Percentiles rank a stretch among this genome's conserved stretches.
Evolutionary conservation across 2,113 vertebrate genomes (phyloP).

Genomic region (Conger conger): DNA sequence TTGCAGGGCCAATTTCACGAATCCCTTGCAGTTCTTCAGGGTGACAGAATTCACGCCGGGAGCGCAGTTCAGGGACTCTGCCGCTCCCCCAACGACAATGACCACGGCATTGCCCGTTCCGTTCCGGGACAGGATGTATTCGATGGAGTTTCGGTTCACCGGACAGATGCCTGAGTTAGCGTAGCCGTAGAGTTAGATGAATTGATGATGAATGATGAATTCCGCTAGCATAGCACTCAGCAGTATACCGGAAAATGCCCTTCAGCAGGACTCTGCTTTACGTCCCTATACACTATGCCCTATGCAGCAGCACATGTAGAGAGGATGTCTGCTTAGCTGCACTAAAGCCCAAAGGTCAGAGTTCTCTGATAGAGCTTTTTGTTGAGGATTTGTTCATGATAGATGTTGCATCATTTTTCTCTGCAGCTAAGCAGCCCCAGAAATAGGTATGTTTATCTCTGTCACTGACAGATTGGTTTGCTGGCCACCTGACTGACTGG

Average conservation of each 20-base stretch:
- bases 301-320: constrained; percentile 45
- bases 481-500: no score
- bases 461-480: background rate
- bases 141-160: constrained; percentile 89
- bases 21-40: constrained; percentile 87
- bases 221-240: no score
- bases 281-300: no score
- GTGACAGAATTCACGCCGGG: constrained; percentile 85
- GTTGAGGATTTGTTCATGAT: constrained; percentile 33
- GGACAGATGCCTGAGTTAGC: constrained; percentile 84
- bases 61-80: constrained; percentile 86
- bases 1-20: constrained; percentile 83
- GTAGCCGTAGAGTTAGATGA: background rate
- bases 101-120: constrained; percentile 90
- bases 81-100: constrained; percentile 90
- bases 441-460: background rate
- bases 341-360: constrained; percentile 60
- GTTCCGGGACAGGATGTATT: constrained; percentile 86
- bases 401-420: constrained; percentile 16
- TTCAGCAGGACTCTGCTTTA: no score
- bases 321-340: constrained; percentile 34
- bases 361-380: constrained; percentile 13
- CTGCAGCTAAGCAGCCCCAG: background rate
- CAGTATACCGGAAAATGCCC: no score
- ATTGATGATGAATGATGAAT: no score